These are phyloP conservation scores for Montipora efflorescens DNA, from an alignment of 64 coral and sea anemone species.

Conservation along the genomic window DNA sequence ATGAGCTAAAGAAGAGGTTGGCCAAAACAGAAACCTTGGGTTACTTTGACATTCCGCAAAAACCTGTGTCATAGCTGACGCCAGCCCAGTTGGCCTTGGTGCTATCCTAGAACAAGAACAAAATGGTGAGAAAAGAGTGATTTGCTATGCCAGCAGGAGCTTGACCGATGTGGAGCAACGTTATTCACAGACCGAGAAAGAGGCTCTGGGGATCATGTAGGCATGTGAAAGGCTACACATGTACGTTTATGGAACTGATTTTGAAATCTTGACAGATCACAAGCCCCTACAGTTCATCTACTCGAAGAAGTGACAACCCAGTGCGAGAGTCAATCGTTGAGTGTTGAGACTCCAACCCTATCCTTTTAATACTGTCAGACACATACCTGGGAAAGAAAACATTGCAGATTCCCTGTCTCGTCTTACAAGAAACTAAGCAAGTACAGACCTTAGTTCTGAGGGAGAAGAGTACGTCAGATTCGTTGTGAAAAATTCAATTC, in stretches of 20 bases:
- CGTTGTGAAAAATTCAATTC: no score
- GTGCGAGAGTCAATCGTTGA: constrained; percentile 36
- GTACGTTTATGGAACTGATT: background rate
- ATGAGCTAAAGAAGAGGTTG: constrained; percentile 18
- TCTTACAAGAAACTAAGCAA: no score
- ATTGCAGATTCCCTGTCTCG: constrained; percentile 22
- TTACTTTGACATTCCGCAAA: constrained; percentile 14
- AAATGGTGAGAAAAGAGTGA: no score
- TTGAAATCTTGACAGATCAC: constrained; percentile 1
- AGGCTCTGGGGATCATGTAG: no score
- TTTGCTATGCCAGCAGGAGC: no score
- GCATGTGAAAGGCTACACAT: no score
- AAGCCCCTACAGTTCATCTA: constrained; percentile 32
- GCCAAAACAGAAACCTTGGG: background rate
- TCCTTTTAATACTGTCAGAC: constrained; percentile 30
- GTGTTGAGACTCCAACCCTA: constrained; percentile 26
- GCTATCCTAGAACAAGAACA: no score
- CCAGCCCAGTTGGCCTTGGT: constrained; percentile 12
- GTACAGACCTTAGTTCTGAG: no score
- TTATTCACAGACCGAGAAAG: no score
- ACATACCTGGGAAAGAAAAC: constrained; percentile 25
- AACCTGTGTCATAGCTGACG: background rate
- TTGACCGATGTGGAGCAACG: no score
- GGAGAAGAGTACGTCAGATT: no score
- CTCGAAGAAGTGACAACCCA: constrained; percentile 29